phyloP scores from a whole-genome alignment of 2,113 vertebrate genomes.

The Anarrhichthys ocellatus region DNA sequence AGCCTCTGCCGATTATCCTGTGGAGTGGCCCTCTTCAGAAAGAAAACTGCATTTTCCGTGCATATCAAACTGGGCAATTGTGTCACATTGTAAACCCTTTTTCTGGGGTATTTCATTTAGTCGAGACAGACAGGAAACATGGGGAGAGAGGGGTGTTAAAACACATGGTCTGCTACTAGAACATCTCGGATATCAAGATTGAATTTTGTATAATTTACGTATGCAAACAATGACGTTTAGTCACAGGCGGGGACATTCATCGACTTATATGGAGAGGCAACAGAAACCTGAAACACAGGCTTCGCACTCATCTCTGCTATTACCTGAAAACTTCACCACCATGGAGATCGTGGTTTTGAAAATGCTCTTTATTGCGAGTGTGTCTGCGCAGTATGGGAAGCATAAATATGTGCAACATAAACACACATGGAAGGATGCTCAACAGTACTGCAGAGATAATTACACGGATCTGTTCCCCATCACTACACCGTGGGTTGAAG shows the following conservation, averaged over 20 bases:
- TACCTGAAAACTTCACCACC: neutral
- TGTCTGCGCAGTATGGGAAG: slow-evolving; percentile 5
- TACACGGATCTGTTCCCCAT: slow-evolving; percentile 26
- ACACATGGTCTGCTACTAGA: neutral
- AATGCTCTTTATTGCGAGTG: slow-evolving; percentile 1
- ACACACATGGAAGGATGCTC: neutral
- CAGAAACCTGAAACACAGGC: neutral
- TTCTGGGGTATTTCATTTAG: neutral
- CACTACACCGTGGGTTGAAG: neutral
- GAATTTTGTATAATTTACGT: neutral
- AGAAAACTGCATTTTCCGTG: neutral
- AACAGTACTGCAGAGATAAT: neutral
- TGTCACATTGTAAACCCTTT: neutral
- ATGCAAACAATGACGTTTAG: neutral
- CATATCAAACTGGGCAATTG: neutral
- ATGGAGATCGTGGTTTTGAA: slow-evolving; percentile 3
- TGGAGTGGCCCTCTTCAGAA: neutral
- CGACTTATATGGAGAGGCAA: neutral
- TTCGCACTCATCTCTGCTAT: too few species aligned
- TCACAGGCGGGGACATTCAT: neutral
- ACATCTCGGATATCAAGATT: neutral
- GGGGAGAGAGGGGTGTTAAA: neutral
- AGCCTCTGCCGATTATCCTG: neutral
- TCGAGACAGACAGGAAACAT: neutral
- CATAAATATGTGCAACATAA: accelerated